Conservation (phyloP, 2,888 invertebrate species). For the Pterostichus madidus region DNA sequence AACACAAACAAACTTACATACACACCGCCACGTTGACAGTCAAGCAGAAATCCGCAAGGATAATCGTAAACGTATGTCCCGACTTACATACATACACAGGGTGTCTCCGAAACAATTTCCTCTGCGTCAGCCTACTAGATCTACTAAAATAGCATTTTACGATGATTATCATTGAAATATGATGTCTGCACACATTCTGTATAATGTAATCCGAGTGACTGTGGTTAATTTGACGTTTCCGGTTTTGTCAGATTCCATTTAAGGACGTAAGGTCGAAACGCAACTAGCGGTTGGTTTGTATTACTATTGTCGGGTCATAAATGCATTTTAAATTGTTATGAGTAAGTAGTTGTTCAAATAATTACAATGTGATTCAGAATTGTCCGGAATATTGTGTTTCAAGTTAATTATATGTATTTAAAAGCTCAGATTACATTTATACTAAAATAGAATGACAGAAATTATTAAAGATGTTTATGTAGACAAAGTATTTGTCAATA, state of each 20-base stretch:
- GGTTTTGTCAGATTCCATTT: conserved; percentile 25
- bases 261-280: conserved; percentile 17
- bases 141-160: conserved; percentile 15
- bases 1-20: not conserved
- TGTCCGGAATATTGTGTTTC: conserved; percentile 13
- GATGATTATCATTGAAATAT: conserved; percentile 25
- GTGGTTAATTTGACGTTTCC: conserved; percentile 41
- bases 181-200: conserved; percentile 10
- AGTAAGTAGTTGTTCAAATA: conserved; percentile 26
- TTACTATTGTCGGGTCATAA: conserved; percentile 24
- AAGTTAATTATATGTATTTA: conserved; percentile 2
- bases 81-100: conserved; percentile 21
- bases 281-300: not conserved
- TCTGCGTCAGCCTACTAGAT: not conserved
- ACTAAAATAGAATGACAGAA: not conserved
- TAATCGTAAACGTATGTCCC: conserved; percentile 21
- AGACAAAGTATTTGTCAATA: too few relatives aligned
- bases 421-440: not conserved
- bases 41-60: conserved; percentile 34
- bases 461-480: not conserved
- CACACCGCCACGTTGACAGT: conserved; percentile 10
- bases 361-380: conserved; percentile 33
- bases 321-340: conserved; percentile 39
- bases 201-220: conserved; percentile 18
- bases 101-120: not conserved